These are phyloP conservation scores for Epistrophe eligans DNA, from an alignment of 2,888 invertebrate species.

Conservation along the genomic window DNA sequence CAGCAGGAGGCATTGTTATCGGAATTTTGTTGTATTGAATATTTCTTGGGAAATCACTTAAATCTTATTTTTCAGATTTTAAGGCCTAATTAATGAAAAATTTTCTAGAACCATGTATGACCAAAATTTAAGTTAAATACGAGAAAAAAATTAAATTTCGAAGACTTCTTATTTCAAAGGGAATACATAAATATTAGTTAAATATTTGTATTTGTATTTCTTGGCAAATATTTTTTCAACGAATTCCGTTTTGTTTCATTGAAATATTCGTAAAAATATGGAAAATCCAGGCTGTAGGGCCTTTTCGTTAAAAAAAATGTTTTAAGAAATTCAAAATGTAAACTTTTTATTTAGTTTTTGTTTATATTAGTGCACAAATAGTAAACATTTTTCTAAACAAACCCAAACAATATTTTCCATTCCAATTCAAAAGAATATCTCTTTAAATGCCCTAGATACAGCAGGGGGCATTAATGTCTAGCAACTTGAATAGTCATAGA, in stretches of 20 bases:
- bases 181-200: not conserved
- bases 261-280: not conserved
- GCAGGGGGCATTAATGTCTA: conserved; percentile 7
- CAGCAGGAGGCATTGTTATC: not conserved
- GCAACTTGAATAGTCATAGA: not conserved
- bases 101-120: too few relatives aligned
- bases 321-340: not conserved
- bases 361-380: not conserved
- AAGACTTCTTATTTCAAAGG: not conserved
- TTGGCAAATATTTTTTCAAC: not conserved
- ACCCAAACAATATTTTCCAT: not conserved
- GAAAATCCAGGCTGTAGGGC: not conserved
- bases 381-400: not conserved
- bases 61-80: not conserved
- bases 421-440: not conserved
- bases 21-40: not conserved
- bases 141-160: not conserved
- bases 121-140: not conserved
- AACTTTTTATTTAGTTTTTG: not conserved
- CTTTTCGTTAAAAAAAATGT: not conserved
- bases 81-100: too few relatives aligned
- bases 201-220: not conserved
- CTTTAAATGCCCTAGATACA: not conserved
- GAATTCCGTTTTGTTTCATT: not conserved
- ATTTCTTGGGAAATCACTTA: not conserved